These are phyloP conservation scores for Linnaemya tessellans DNA, from an alignment of 2,888 invertebrate species.

Conservation along the genomic window DNA sequence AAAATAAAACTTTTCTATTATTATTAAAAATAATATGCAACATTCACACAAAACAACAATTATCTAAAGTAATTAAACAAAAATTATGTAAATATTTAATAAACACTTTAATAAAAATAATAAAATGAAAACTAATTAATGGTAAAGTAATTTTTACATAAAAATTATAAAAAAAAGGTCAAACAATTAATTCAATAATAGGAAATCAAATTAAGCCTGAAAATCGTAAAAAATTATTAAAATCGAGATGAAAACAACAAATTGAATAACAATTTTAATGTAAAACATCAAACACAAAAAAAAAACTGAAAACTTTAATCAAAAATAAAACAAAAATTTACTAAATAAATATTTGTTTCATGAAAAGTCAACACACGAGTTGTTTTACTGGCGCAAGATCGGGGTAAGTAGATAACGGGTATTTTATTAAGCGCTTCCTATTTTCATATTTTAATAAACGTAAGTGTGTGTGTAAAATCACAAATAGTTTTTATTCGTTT, in stretches of 20 bases:
- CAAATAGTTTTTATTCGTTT: no score
- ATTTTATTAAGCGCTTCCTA: no score
- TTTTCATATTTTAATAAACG: no score
- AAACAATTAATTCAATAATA: slow-evolving; percentile 40
- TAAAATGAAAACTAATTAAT: slow-evolving; percentile 9
- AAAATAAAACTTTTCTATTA: slow-evolving; percentile 27
- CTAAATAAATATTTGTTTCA: slow-evolving; percentile 72
- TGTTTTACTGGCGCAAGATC: not conserved
- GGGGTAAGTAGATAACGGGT: no score
- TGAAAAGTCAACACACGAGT: slow-evolving; percentile 51
- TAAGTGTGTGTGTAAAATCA: no score
- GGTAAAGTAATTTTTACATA: slow-evolving; percentile 7
- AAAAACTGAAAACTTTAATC: slow-evolving; percentile 60
- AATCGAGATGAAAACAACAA: slow-evolving; percentile 9
- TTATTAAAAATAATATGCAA: slow-evolving; percentile 36
- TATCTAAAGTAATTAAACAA: slow-evolving; percentile 44
- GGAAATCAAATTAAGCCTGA: slow-evolving; percentile 60
- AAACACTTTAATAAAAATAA: slow-evolving; percentile 24
- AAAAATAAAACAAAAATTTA: slow-evolving; percentile 71
- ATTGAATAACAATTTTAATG: slow-evolving; percentile 46
- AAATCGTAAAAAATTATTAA: slow-evolving; percentile 61
- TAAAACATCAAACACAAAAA: slow-evolving; percentile 44
- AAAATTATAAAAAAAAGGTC: slow-evolving; percentile 13
- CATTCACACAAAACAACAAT: slow-evolving; percentile 21
- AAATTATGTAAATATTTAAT: slow-evolving; percentile 65